These are phyloP conservation scores for Steinernema hermaphroditum DNA, from an alignment of 2,888 invertebrate genomes.

Conservation along the genomic window DNA sequence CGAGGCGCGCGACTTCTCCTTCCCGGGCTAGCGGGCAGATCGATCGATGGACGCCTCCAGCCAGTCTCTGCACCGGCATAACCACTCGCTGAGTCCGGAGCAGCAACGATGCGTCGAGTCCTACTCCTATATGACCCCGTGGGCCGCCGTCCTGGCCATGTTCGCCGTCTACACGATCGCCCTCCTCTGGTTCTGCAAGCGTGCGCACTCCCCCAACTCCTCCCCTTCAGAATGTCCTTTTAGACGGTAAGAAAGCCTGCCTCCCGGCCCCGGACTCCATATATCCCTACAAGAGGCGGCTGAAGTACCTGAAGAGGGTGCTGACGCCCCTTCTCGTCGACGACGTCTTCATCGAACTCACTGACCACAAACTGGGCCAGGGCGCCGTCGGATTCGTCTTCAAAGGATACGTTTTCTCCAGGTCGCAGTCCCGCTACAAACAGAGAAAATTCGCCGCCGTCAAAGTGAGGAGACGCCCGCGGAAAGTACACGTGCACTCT, in stretches of 20 bases:
- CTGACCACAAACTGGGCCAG: conserved; percentile 61
- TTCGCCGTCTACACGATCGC: conserved; percentile 53
- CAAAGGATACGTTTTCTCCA: conserved; percentile 62
- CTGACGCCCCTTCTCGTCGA: conserved; percentile 58
- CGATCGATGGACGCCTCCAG: conserved; percentile 1
- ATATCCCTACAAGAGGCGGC: conserved; percentile 55
- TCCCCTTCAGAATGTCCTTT: no score
- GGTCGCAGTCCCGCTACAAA: conserved; percentile 60
- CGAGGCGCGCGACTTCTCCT: background rate
- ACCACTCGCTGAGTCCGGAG: conserved; percentile 20
- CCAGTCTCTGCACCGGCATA: background rate
- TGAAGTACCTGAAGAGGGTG: conserved; percentile 55
- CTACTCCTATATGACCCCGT: conserved; percentile 57
- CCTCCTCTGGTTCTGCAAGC: conserved; percentile 55
- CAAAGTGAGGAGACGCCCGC: conserved; percentile 44
- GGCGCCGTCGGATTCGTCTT: conserved; percentile 64
- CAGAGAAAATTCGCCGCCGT: conserved; percentile 62
- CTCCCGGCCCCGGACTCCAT: conserved; percentile 59
- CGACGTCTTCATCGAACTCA: conserved; percentile 62
- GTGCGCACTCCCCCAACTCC: conserved; percentile 39
- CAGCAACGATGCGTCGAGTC: conserved; percentile 14
- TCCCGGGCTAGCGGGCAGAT: background rate
- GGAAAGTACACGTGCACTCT: background rate
- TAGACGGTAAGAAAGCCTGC: conserved; percentile 62
- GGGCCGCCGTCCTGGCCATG: conserved; percentile 61